Base-by-base conservation (phyloP, 2,797 vertebrate genomes). In the Acipenser oxyrinchus region DNA sequence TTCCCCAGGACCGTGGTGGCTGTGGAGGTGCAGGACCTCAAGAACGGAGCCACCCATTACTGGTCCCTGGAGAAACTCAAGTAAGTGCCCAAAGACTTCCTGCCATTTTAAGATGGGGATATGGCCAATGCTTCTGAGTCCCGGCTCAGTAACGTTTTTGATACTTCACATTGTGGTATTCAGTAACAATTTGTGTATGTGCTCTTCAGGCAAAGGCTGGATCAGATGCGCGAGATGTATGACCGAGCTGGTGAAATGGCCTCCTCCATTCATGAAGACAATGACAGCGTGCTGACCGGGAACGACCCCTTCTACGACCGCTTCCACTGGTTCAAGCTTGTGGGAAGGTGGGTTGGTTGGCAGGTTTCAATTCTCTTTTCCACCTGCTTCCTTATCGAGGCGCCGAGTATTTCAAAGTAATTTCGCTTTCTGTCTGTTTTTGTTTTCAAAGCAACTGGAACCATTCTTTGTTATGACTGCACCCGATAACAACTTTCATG, bases 281-380 rank as follows among this genome's bases (percentile, higher is more conserved):
- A 77, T 0, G 96, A 99, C 23, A 77, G 88, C 49, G 4, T 84
- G 0, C 74, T 98, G 83, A 98, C 91, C 0, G 97, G 97, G 83
- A 97, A 87, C 0, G 97, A 99, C 75, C 96, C 96, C 0, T 99
- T 99, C 80, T 99, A 99, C 1, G 97, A 99, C 74, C 94, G 96
- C 13, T 99, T 99, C 80, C 96, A 99, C 70, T 99, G 97, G 96
- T 99, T 99, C 83, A 98, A 97, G 77, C 89, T 99, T 0, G 95
- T 99, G 10, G 97, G 97, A 68, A 99, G 96, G 97, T 99, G 91
- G 12, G 84, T 75, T 48, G n/a, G 10, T 55, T 37, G 37, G 37
- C 37, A 37, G 37, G 37, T 37, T 37, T 37, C 37, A 37, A 5
- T 37, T 37, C n/a, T 6, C 15, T 6, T 18, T 10, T n/a, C 8